Conservation (phyloP, 2,113 vertebrate species). For the Etheostoma cragini region DNA sequence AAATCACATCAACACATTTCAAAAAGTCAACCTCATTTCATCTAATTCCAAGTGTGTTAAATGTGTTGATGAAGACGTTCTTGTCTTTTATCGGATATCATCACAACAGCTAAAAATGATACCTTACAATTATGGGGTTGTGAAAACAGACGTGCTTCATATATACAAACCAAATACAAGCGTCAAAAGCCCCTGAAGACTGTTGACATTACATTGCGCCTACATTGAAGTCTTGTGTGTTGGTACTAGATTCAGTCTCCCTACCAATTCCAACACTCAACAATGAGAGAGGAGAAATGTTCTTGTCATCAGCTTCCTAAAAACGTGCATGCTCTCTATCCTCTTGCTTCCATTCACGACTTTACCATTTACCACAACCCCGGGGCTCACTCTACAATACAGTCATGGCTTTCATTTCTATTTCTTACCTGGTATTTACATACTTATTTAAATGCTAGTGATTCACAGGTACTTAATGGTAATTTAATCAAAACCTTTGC, state of each 20-base stretch:
- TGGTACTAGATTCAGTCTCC: slow-evolving; percentile 27
- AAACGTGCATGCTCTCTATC: slow-evolving; percentile 22
- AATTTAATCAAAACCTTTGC: slow-evolving; percentile 28
- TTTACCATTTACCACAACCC: slow-evolving; percentile 10
- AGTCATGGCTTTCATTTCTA: background rate
- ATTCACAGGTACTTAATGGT: background rate
- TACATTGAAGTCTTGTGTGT: slow-evolving; percentile 34
- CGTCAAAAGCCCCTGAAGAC: slow-evolving; percentile 22
- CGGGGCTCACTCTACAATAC: background rate
- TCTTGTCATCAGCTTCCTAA: slow-evolving; percentile 49
- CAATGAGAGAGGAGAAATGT: slow-evolving; percentile 29
- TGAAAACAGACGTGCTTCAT: slow-evolving; percentile 1
- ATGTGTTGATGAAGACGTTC: slow-evolving; percentile 28
- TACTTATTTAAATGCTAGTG: slow-evolving; percentile 17
- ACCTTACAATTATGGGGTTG: background rate
- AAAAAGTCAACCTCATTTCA: slow-evolving; percentile 10
- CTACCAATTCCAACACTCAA: slow-evolving; percentile 21
- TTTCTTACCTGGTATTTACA: slow-evolving; percentile 29
- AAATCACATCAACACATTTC: slow-evolving; percentile 39
- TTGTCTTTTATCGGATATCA: slow-evolving; percentile 7
- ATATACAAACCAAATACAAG: slow-evolving; percentile 22
- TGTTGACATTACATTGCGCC: slow-evolving; percentile 25
- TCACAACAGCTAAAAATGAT: slow-evolving; percentile 16
- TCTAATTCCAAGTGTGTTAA: slow-evolving; percentile 10
- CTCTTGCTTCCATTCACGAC: slow-evolving; percentile 36